phyloP scores from a whole-genome alignment of 2,113 vertebrate species.

The Leucopternis melanops region DNA sequence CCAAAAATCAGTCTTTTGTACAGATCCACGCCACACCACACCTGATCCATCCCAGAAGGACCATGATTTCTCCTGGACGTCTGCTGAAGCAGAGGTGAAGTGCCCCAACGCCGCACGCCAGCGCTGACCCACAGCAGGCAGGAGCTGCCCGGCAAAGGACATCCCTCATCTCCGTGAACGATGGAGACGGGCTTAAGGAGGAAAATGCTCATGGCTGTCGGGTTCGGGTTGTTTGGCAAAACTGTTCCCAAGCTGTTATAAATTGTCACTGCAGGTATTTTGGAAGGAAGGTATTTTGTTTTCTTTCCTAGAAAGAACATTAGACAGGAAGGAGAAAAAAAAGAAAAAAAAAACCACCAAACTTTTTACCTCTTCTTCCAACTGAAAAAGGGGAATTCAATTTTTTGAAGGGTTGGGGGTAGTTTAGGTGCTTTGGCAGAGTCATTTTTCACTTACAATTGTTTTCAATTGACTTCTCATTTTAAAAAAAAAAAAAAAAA shows the following conservation, averaged over 20 bases:
- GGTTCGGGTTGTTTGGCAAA: neutral
- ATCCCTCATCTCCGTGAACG: rapidly evolving
- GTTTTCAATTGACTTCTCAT: neutral
- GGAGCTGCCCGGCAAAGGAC: neutral
- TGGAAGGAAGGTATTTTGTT: neutral
- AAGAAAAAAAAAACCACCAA: no score
- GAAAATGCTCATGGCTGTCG: rapidly evolving
- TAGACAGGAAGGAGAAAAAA: neutral
- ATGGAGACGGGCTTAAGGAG: neutral
- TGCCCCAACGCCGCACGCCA: rapidly evolving
- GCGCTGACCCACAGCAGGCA: neutral
- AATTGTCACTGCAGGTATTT: neutral
- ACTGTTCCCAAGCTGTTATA: neutral
- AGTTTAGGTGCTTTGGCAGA: neutral
- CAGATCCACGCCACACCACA: rapidly evolving
- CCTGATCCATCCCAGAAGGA: neutral
- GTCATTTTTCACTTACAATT: neutral
- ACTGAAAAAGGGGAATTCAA: neutral
- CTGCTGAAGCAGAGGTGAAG: neutral
- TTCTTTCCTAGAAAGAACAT: neutral
- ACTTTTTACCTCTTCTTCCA: neutral
- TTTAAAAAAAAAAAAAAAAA: neutral
- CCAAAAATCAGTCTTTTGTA: neutral
- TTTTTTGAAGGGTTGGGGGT: neutral
- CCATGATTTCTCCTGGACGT: rapidly evolving